These are phyloP conservation scores for Chauna torquata DNA, from an alignment of 2,113 vertebrate genomes.

Conservation along the genomic window DNA sequence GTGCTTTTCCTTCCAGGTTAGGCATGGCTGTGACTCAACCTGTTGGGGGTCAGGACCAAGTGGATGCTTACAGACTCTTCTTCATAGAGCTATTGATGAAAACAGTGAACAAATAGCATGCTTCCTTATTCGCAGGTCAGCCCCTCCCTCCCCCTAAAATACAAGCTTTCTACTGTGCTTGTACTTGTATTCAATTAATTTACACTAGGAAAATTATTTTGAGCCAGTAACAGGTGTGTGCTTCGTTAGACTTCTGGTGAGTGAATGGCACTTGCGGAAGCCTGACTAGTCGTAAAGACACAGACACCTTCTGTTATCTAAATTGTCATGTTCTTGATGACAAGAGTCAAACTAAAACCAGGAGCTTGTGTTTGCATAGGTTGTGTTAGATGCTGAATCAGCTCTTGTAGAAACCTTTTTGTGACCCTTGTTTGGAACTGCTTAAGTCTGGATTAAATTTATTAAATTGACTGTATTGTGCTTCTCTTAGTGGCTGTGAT, in stretches of 20 bases:
- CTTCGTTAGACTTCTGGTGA: neutral
- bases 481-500: constrained; percentile 87
- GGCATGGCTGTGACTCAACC: constrained; percentile 95
- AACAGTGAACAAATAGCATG: constrained; percentile 91
- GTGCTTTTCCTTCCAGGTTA: constrained; percentile 81
- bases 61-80: constrained; percentile 91
- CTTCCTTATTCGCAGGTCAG: constrained; percentile 96
- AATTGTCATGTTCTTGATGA: neutral
- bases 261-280: neutral
- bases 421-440: neutral
- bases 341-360: neutral
- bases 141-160: neutral
- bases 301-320: accelerated
- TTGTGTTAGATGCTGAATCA: neutral
- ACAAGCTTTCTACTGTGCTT: neutral
- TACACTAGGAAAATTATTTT: no score
- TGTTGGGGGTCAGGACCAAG: constrained; percentile 91
- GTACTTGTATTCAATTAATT: no score
- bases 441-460: neutral
- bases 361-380: neutral
- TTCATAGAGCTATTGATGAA: constrained; percentile 94
- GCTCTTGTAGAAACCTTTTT: neutral
- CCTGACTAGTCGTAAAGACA: neutral
- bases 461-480: neutral
- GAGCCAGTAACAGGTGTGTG: neutral